Evolutionary conservation across 2,888 invertebrate species (phyloP).

Genomic region (Leptodirus hochenwartii): DNA sequence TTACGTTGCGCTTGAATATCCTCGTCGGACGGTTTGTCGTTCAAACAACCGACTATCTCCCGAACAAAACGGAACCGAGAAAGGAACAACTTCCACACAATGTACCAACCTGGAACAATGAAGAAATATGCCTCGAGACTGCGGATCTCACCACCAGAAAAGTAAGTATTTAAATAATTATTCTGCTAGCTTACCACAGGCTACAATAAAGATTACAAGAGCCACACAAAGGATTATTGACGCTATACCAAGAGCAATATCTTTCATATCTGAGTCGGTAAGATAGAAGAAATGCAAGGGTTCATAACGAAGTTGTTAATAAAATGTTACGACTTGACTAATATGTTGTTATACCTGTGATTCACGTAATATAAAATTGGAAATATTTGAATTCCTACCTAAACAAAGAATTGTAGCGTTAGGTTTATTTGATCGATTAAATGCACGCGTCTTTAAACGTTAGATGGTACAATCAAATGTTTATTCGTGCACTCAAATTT

Average conservation of each 20-base stretch:
- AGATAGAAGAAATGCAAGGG: no score
- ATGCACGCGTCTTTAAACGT: no score
- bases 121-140: constrained; percentile 6
- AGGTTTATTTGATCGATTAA: no score
- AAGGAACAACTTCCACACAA: constrained; percentile 81
- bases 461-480: no score
- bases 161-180: constrained; percentile 1
- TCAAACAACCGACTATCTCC: constrained; percentile 62
- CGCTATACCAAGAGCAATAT: constrained; percentile 30
- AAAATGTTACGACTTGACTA: no score
- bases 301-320: no score
- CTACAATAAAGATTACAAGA: constrained; percentile 36
- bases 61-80: constrained; percentile 75
- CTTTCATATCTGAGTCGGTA: no score
- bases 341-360: no score
- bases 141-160: constrained; percentile 6
- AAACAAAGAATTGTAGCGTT: no score
- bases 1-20: constrained; percentile 28
- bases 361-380: no score
- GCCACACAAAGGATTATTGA: constrained; percentile 36
- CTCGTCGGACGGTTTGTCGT: constrained; percentile 36
- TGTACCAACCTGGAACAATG: constrained; percentile 64
- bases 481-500: no score
- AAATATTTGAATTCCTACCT: no score
- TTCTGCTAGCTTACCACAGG: constrained; percentile 33